phyloP scores from a whole-genome alignment of 1,140 invertebrate species.

The Macrosteles quadrilineatus region DNA sequence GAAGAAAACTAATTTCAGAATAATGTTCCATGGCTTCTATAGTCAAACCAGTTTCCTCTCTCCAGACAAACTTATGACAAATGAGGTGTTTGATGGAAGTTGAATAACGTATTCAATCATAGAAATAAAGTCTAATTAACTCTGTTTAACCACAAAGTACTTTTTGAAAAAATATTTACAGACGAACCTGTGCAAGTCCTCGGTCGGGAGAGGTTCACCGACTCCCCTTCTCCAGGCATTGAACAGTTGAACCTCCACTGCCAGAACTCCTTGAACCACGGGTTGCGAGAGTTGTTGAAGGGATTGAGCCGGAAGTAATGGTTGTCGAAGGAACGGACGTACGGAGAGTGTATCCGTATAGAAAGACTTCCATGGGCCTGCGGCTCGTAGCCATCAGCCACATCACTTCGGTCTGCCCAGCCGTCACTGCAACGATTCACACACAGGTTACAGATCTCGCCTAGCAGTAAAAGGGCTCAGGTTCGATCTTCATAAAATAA shows the following conservation, averaged over 20 bases:
- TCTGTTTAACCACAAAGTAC: too few species aligned
- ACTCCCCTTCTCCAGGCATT: constrained; percentile 47
- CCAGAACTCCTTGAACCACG: constrained; percentile 80
- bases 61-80: too few species aligned
- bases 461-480: too few species aligned
- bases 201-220: constrained; percentile 35
- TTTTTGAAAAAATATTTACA: too few species aligned
- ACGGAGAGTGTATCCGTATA: constrained; percentile 72
- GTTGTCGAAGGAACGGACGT: constrained; percentile 65
- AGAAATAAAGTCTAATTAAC: too few species aligned
- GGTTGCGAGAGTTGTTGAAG: constrained; percentile 64
- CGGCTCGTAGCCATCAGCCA: constrained; percentile 65
- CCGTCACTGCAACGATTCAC: constrained; percentile 62
- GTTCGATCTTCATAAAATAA: too few species aligned
- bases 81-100: too few species aligned
- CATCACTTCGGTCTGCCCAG: constrained; percentile 74
- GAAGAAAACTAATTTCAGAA: too few species aligned
- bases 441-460: too few species aligned
- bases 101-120: too few species aligned
- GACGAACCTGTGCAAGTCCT: constrained; percentile 47
- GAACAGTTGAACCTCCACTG: constrained; percentile 67
- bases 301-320: constrained; percentile 70
- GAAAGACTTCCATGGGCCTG: constrained; percentile 74
- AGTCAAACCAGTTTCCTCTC: too few species aligned
- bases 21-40: too few species aligned